These are phyloP conservation scores for Lasioglossum villosulum DNA, from an alignment of 2,888 invertebrate genomes.

Conservation along the genomic window DNA sequence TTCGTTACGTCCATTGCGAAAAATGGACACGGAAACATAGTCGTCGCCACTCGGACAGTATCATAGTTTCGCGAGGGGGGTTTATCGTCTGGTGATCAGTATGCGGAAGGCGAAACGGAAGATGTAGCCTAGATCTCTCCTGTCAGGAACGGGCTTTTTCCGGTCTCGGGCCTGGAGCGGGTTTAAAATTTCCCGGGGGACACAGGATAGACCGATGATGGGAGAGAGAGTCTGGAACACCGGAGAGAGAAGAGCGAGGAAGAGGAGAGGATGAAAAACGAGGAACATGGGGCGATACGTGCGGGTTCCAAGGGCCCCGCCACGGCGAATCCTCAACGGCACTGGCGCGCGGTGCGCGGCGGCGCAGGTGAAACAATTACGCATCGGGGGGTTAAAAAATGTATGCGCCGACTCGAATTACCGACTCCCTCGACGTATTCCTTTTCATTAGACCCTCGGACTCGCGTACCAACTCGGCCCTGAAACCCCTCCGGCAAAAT, in stretches of 20 bases:
- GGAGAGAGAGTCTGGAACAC: slow-evolving; percentile 29
- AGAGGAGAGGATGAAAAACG: slow-evolving; percentile 48
- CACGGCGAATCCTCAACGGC: slow-evolving; percentile 24
- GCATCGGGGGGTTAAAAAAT: slow-evolving; percentile 5
- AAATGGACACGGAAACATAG: slow-evolving; percentile 13
- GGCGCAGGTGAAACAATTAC: slow-evolving; percentile 49
- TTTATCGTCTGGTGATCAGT: slow-evolving; percentile 52
- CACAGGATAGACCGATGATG: slow-evolving; percentile 64
- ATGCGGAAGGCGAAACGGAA: slow-evolving; percentile 47
- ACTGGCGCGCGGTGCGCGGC: neutral
- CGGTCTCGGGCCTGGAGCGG: slow-evolving; percentile 36
- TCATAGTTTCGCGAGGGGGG: slow-evolving; percentile 19
- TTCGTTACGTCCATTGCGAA: neutral
- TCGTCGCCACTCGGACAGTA: slow-evolving; percentile 17
- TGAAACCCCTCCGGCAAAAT: neutral
- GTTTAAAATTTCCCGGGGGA: slow-evolving; percentile 73
- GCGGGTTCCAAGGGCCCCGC: slow-evolving; percentile 39
- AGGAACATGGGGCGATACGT: slow-evolving; percentile 45
- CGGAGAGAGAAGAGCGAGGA: neutral
- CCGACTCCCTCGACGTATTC: neutral
- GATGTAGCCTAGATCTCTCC: slow-evolving; percentile 40
- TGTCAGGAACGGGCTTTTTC: slow-evolving; percentile 17
- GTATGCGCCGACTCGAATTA: neutral
- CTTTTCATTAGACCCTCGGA: neutral
- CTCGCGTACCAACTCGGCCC: neutral